phyloP scores from a whole-genome alignment of 2,888 invertebrate species.

The Sclerodermus sp. region DNA sequence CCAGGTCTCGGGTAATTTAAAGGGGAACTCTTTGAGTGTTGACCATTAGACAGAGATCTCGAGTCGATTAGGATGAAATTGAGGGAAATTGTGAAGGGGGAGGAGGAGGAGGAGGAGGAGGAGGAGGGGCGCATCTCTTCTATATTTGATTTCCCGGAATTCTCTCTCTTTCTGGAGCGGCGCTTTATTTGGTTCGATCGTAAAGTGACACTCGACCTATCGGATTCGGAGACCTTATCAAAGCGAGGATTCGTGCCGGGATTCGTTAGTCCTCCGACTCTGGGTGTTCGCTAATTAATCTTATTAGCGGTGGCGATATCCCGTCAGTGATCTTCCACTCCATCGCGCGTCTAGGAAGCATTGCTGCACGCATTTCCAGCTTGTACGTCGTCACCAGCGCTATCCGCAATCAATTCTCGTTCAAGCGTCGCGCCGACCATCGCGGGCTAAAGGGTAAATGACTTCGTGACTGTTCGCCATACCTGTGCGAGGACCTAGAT shows the following conservation, averaged over 20 bases:
- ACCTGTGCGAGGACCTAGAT: constrained; percentile 1
- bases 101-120: too few species aligned
- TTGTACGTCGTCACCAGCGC: constrained; percentile 22
- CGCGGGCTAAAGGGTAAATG: constrained; percentile 5
- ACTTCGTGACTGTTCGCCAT: constrained; percentile 17
- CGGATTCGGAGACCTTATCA: constrained; percentile 27
- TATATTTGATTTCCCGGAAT: too few species aligned
- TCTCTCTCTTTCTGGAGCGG: background rate
- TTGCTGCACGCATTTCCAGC: constrained; percentile 23
- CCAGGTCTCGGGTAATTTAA: too few species aligned
- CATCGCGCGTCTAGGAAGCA: constrained; percentile 9
- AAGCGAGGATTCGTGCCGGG: constrained; percentile 27
- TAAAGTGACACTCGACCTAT: constrained; percentile 23
- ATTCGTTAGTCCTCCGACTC: constrained; percentile 22
- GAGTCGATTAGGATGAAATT: too few species aligned
- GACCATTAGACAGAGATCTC: too few species aligned
- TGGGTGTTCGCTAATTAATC: constrained; percentile 32
- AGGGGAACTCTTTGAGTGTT: too few species aligned
- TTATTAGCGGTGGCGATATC: constrained; percentile 27
- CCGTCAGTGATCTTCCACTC: constrained; percentile 7
- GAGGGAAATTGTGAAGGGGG: too few species aligned
- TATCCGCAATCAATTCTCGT: constrained; percentile 22
- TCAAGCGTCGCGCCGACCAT: constrained; percentile 13
- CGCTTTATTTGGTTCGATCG: constrained; percentile 16
- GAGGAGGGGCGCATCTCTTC: too few species aligned